Base-by-base conservation (phyloP, 2,797 vertebrate genomes). In the Remorina albescens region DNA sequence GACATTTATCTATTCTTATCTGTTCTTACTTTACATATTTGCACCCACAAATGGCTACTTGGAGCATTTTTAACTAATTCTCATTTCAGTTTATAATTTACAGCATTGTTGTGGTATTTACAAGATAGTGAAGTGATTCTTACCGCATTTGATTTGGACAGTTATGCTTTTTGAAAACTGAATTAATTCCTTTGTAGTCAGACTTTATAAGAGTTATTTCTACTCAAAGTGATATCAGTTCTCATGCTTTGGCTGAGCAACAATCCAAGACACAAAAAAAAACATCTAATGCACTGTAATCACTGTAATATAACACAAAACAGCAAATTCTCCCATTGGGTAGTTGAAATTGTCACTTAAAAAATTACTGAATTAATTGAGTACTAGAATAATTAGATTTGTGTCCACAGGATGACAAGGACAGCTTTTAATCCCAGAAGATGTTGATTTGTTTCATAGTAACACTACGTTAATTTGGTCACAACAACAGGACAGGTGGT, bases 341-440 rank as follows among this genome's bases (percentile, higher is more conserved):
- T 34, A 16, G 19, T 8, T 51, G 9, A 4, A 44, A 46, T 8
- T 18, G 30, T 30, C 0, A 61, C 16, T 42, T 50, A 2, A 44
- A 69, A 37, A 21, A 15, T 5, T 10, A 32, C 5, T 9, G 3
- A 1, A 41, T 30, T 2, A 39, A 23, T 67, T 21, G 2, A 23
- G 34, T n/a, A 28, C 58, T 11, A 66, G 25, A 61, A 37, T 26
- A 67, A n/a, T 0, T 54, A 56, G 8, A 12, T 57, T 11, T 74
- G 12, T 26, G n/a, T 21, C 1, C 0, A n/a, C 42, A 3, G 0
- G 2, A 23, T 63, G 5, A 62, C 50, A 0, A 21, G 8, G 42
- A 26, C 16, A 34, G 19, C 34, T 65, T 16, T 54, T 2, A 6
- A 32, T 67, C 67, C 11, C 12, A 50, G 25, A 25, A 51, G 7